Base-by-base conservation (phyloP, 2,797 vertebrate genomes). In the Craterocephalus amniculus region DNA sequence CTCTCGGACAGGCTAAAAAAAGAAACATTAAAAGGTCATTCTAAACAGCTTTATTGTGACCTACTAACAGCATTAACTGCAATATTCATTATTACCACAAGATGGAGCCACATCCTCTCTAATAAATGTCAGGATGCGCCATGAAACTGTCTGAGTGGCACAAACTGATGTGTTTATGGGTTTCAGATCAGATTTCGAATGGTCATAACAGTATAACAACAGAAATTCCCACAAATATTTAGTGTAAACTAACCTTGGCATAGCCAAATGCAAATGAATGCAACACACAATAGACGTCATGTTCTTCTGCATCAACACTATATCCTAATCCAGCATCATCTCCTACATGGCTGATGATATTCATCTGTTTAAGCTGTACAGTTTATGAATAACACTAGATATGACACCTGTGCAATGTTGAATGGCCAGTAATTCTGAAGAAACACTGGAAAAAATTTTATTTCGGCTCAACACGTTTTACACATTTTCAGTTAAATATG, bases 51-150 rank as follows among this genome's bases (percentile, higher is more conserved):
- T 65, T 55, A 16, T 5, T 48, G 16, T 48, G 61, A 55, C 57
- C 61, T 26, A 36, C 22, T 34, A 31, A 52, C 58, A 5, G 8
- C 6, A 57, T 26, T 14, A 34, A 22, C 24, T 65, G 68, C 35
- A 74, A 58, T 3, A 43, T 27, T 10, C 4, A 0, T 18, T 0
- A 43, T 0, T 0, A 29, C 79, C 90, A 88, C 70, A 4, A 83
- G 90, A 85, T 74, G 87, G 81, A 34, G 87, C 79, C 70, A 85
- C 31, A 81, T 13, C 9, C 32, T 27, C 22, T 2, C 5, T 52
- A 52, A 11, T 26, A 1, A 26, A 22, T 52, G 24, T 26, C 24
- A 26, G 13, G 2, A 26, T 5, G 49, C 49, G 10, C 45, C 8
- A 10, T 48, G 9, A 3, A 49, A 49, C 4, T 49, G 48, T 49